Base-by-base conservation (phyloP, 2,797 vertebrate genomes). In the Myoxocephalus aenaeus region DNA sequence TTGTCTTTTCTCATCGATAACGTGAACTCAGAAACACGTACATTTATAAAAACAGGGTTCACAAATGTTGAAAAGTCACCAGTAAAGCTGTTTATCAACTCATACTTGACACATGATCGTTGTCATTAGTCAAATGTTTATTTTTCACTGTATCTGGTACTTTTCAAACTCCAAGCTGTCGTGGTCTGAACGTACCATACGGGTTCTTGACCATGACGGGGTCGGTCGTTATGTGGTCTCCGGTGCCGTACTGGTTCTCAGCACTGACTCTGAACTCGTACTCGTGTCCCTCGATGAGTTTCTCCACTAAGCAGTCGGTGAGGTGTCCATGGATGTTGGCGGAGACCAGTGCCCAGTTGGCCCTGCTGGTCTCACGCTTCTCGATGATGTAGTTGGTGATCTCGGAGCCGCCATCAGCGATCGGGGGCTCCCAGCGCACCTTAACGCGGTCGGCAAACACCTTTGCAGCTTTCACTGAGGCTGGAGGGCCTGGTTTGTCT, bases 401-500 rank as follows among this genome's bases (percentile, higher is more conserved):
- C 94, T 99, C 98, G 92, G 98, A 97, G 66, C 98, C 98, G 61
- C 98, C 98, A 18, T 99, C 98, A 86, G 99, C 97, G 58, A 96
- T 82, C 53, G 98, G 98, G 73, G 97, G 97, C 73, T 98, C 96
- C 98, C 98, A 99, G 54, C 96, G 95, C 82, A 99, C 77, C 93
- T 97, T 97, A 14, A 98, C 94, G 32, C 91, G 96, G 81, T 99
- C 98, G 1, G 96, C 92, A 90, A 97, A 99, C 86, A 99, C 96
- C 74, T 97, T 96, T 67, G 91, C 90, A 82, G 96, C 96, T 92
- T 96, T 99, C 71, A 99, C 94, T 1, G 97, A 99, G 69, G 97
- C 97, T 9, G 98, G 98, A 75, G 97, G 98, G 67, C 98, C 98
- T 42, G 98, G 98, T 92, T 98, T 99, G 94, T 99, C 98, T 99